These are phyloP conservation scores for Drosophila borealis DNA, from an alignment of 2,888 invertebrate species.

Conservation along the genomic window DNA sequence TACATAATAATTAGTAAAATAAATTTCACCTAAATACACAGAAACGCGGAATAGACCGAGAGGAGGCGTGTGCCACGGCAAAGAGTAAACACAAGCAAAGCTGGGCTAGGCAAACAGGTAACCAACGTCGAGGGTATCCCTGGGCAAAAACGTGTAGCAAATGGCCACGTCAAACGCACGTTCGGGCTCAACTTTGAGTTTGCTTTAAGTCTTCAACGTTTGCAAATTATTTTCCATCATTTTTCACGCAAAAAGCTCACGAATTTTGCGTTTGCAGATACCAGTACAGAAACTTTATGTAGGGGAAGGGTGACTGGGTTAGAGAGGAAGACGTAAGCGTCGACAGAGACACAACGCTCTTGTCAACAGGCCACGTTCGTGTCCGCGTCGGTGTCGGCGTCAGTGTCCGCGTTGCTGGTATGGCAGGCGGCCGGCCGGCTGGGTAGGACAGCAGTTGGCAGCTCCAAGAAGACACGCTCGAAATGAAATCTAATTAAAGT, in stretches of 20 bases:
- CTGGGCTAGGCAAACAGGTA: conserved; percentile 24
- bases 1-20: conserved; percentile 80
- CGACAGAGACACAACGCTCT: conserved; percentile 36
- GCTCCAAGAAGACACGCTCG: conserved; percentile 32
- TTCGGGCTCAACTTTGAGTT: conserved; percentile 63
- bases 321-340: conserved; percentile 12
- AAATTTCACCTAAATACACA: conserved; percentile 76
- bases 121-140: conserved; percentile 9
- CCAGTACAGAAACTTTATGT: conserved; percentile 8
- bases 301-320: not conserved
- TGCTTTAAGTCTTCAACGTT: conserved; percentile 48
- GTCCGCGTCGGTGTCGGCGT: conserved; percentile 28
- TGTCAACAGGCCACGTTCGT: conserved; percentile 58
- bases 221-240: conserved; percentile 78
- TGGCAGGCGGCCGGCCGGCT: conserved; percentile 5
- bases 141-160: conserved; percentile 58
- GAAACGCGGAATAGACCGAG: conserved; percentile 1
- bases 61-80: conserved; percentile 13
- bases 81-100: conserved; percentile 46
- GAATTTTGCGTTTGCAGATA: conserved; percentile 47
- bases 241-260: conserved; percentile 74
- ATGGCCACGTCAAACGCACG: conserved; percentile 74
- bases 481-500: conserved; percentile 77
- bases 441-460: conserved; percentile 32
- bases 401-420: conserved; percentile 13